Evolutionary conservation across 2,888 invertebrate genomes (phyloP).

Genomic region (Euplagia quadripunctaria): DNA sequence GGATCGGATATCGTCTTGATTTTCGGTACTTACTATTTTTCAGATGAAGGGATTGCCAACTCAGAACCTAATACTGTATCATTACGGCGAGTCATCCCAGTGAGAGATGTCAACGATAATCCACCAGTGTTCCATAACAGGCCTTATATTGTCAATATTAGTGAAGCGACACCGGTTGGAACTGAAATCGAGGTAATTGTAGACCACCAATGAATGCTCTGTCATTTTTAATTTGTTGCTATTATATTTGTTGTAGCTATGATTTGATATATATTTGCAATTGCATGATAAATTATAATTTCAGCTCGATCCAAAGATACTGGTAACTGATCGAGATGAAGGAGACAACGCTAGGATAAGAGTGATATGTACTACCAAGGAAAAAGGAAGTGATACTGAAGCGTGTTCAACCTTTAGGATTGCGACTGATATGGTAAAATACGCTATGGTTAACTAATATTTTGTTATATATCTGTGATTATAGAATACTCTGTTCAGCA

Average conservation of each 20-base stretch:
- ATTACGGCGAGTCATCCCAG: conserved; percentile 91
- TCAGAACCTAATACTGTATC: conserved; percentile 93
- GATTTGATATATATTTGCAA: neutral
- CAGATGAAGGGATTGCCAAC: conserved; percentile 90
- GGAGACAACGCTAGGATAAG: conserved; percentile 91
- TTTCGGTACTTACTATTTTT: conserved; percentile 33
- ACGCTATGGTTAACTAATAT: neutral
- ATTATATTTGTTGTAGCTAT: neutral
- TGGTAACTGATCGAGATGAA: conserved; percentile 91
- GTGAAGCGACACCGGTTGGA: conserved; percentile 90
- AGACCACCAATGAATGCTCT: too few species aligned
- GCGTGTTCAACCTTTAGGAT: conserved; percentile 91
- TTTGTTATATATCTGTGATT: neutral
- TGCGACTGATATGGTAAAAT: conserved; percentile 87
- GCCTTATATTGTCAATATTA: conserved; percentile 91
- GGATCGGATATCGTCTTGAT: neutral
- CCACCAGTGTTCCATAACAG: conserved; percentile 91
- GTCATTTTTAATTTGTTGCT: neutral
- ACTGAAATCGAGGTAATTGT: conserved; percentile 85
- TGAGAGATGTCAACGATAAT: conserved; percentile 94
- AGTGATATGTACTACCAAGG: conserved; percentile 88
- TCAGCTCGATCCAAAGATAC: conserved; percentile 86
- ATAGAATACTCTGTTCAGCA: neutral
- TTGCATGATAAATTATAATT: conserved; percentile 21
- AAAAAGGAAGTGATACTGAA: conserved; percentile 88